phyloP scores from a whole-genome alignment of 1,140 invertebrate species.

The Scaptomyza hsui region DNA sequence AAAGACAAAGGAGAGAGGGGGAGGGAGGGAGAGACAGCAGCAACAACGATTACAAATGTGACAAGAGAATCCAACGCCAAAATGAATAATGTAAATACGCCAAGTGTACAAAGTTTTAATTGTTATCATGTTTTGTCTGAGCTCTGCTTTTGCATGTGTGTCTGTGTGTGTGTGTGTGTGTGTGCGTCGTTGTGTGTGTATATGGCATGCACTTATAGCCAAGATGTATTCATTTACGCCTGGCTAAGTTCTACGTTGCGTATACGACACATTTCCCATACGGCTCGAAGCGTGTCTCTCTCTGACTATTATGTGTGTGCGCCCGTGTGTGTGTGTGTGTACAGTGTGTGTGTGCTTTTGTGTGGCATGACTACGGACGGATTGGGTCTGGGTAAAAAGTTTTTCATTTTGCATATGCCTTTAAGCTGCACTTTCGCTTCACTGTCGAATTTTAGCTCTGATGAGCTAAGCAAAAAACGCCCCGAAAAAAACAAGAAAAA shows the following conservation, averaged over 20 bases:
- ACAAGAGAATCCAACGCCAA: slow-evolving; percentile 74
- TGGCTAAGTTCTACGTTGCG: slow-evolving; percentile 76
- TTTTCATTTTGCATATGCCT: slow-evolving; percentile 75
- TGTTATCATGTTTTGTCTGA: slow-evolving; percentile 80
- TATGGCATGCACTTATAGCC: slow-evolving; percentile 62
- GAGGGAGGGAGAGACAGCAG: slow-evolving; percentile 11
- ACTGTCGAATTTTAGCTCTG: slow-evolving; percentile 21
- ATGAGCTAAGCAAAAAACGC: slow-evolving; percentile 1
- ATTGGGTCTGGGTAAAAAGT: slow-evolving; percentile 44
- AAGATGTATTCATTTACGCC: slow-evolving; percentile 77
- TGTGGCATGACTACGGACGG: slow-evolving; percentile 50
- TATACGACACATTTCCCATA: slow-evolving; percentile 69
- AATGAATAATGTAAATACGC: slow-evolving; percentile 81
- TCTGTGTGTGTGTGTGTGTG: slow-evolving; percentile 5
- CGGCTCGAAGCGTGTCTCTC: slow-evolving; percentile 33
- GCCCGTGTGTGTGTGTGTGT: slow-evolving; percentile 3
- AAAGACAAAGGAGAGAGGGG: slow-evolving; percentile 23
- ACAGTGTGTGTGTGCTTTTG: slow-evolving; percentile 16
- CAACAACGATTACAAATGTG: slow-evolving; percentile 60
- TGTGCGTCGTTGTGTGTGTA: slow-evolving; percentile 19
- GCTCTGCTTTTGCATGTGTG: slow-evolving; percentile 30
- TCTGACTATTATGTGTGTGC: slow-evolving; percentile 13
- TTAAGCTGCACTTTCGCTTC: slow-evolving; percentile 65
- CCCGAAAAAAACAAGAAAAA: no score
- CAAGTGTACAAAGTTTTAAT: slow-evolving; percentile 81